Percentiles rank a stretch among this genome's conserved stretches.
phyloP scores from a whole-genome alignment of 64 coral and sea anemone genomes.

The Pachyseris speciosa region DNA sequence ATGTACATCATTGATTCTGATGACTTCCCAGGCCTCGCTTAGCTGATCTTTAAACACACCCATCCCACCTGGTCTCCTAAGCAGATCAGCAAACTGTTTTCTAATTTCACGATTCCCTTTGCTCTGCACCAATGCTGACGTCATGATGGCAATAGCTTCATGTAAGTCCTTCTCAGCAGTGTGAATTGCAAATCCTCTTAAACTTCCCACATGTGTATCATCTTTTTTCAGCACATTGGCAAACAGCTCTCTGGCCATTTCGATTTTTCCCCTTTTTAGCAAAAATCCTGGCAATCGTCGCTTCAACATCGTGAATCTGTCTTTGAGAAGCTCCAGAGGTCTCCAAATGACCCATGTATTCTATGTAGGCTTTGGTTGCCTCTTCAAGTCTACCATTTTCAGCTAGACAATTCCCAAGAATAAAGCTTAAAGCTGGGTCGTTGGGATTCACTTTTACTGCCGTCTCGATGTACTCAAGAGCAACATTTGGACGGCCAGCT shows the following conservation, averaged over 20 bases:
- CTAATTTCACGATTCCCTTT: constrained; percentile 18
- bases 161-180: constrained; percentile 55
- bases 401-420: constrained; percentile 50
- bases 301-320: not conserved
- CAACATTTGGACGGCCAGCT: constrained; percentile 34
- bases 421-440: constrained; percentile 18
- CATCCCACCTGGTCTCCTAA: constrained; percentile 23
- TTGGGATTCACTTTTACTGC: constrained; percentile 22
- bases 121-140: constrained; percentile 33
- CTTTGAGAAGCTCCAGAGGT: not conserved
- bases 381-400: constrained; percentile 15
- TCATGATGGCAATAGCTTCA: constrained; percentile 36
- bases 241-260: not conserved
- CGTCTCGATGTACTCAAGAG: constrained; percentile 17
- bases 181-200: constrained; percentile 48
- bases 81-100: constrained; percentile 24
- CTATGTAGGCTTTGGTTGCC: constrained; percentile 42
- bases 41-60: constrained; percentile 43
- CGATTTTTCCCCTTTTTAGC: not conserved
- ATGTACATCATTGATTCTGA: constrained; percentile 51
- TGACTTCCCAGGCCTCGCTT: constrained; percentile 32
- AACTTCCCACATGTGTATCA: not conserved
- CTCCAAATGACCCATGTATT: constrained; percentile 15
- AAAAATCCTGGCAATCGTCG: not conserved
- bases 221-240: constrained; percentile 15